phyloP scores from a whole-genome alignment of 1,140 invertebrate species.

The Drosophila sp. region DNA sequence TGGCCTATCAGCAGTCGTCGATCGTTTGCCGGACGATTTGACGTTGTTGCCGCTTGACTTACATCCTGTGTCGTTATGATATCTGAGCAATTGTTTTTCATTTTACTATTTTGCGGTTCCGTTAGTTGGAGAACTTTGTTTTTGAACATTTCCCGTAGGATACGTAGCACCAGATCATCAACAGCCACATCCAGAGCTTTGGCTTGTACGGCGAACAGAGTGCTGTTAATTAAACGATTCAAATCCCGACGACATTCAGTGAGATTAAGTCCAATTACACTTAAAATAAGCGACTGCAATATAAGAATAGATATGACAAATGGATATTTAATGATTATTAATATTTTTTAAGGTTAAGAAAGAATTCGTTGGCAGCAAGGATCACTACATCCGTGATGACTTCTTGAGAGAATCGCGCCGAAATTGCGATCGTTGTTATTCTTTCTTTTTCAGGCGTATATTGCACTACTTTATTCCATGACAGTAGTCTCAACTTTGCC shows the following conservation, averaged over 20 bases:
- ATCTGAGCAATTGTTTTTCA: slow-evolving; percentile 45
- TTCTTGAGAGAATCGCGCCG: too few species aligned
- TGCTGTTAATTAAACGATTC: slow-evolving; percentile 84
- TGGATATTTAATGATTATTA: not conserved
- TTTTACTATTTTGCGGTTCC: slow-evolving; percentile 11
- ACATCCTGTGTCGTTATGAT: slow-evolving; percentile 73
- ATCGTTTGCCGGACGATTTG: slow-evolving; percentile 18
- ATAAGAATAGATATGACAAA: not conserved
- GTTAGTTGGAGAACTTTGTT: slow-evolving; percentile 84
- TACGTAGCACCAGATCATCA: slow-evolving; percentile 85
- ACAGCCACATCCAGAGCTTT: slow-evolving; percentile 84
- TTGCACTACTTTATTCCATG: not conserved
- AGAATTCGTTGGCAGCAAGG: too few species aligned
- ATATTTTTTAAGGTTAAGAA: too few species aligned
- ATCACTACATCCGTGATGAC: too few species aligned
- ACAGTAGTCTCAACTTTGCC: not conserved
- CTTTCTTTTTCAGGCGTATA: not conserved
- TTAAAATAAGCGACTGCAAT: slow-evolving; percentile 86
- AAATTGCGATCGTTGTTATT: not conserved
- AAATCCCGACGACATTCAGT: slow-evolving; percentile 85
- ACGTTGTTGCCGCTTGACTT: slow-evolving; percentile 25
- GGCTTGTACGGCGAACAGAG: slow-evolving; percentile 87
- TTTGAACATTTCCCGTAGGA: slow-evolving; percentile 86
- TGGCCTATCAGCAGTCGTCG: slow-evolving; percentile 53
- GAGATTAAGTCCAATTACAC: slow-evolving; percentile 87